A percentile compares a stretch with the other conserved stretches of the same genome.
Evolutionary conservation across 2,797 vertebrate species (phyloP).

Genomic region (Micromesistius poutassou): DNA sequence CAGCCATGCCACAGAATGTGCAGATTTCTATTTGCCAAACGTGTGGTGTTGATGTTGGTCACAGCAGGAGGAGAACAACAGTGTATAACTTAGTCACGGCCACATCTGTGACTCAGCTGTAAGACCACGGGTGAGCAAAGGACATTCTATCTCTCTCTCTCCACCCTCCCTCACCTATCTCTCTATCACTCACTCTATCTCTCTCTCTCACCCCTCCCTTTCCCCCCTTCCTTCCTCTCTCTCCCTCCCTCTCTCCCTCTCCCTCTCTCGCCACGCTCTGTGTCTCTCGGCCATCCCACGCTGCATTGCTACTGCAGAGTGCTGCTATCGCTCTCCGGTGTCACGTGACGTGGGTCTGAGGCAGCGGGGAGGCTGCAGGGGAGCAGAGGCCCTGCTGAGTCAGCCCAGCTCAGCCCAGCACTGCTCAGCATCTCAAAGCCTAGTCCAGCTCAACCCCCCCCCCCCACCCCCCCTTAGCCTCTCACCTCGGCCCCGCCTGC

Average conservation of each 20-base stretch:
- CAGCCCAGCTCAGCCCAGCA: slow-evolving; percentile 37
- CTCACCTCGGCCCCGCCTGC: too few species aligned
- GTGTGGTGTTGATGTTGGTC: background rate
- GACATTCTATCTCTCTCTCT: slow-evolving; percentile 33
- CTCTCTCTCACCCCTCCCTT: background rate
- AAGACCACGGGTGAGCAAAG: slow-evolving; percentile 57
- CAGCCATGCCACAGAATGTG: too few species aligned
- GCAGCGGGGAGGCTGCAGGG: slow-evolving; percentile 68
- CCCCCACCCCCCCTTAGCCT: too few species aligned
- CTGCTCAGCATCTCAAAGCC: background rate
- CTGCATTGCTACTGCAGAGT: slow-evolving; percentile 74
- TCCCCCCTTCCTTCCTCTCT: too few species aligned
- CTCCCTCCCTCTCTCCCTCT: background rate
- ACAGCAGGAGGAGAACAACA: slow-evolving; percentile 17
- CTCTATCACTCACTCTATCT: background rate
- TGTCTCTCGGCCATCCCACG: slow-evolving; percentile 45
- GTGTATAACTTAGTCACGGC: slow-evolving; percentile 32
- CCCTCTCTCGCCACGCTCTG: background rate
- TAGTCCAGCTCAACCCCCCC: too few species aligned
- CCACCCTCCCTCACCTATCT: background rate
- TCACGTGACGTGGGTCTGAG: slow-evolving; percentile 70
- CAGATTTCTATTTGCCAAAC: background rate
- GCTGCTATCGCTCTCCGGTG: slow-evolving; percentile 50
- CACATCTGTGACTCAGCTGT: slow-evolving; percentile 60
- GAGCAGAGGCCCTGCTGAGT: slow-evolving; percentile 73